Conservation (phyloP, 2,888 invertebrate genomes). For the Coleophora flavipennella region DNA sequence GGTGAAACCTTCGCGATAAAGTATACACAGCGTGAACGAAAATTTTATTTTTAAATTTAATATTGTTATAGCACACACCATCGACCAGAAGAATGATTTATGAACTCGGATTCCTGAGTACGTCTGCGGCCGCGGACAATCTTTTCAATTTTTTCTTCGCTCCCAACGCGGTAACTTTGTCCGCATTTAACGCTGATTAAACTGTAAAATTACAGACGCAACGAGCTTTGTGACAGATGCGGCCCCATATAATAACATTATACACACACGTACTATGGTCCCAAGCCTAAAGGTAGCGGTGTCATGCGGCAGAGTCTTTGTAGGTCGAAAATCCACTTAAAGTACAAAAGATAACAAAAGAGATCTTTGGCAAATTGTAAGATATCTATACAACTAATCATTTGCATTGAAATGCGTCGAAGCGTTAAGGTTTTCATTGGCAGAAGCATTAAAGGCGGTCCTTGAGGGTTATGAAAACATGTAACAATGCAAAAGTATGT, state of each 20-base stretch:
- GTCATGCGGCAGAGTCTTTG: conserved; percentile 56
- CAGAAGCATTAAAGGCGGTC: conserved; percentile 44
- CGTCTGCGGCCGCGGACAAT: conserved; percentile 36
- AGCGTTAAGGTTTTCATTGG: conserved; percentile 50
- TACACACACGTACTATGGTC: conserved; percentile 45
- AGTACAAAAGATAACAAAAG: conserved; percentile 57
- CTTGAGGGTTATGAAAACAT: conserved; percentile 67
- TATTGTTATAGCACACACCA: conserved; percentile 35
- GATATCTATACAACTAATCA: conserved; percentile 67
- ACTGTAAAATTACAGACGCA: conserved; percentile 69
- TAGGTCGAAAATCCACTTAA: conserved; percentile 61
- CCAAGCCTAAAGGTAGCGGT: conserved; percentile 41
- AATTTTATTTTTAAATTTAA: no score
- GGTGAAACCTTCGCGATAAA: no score
- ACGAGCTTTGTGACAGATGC: conserved; percentile 68
- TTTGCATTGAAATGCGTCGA: conserved; percentile 54
- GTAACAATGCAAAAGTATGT: conserved; percentile 39
- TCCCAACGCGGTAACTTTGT: conserved; percentile 49
- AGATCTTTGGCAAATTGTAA: conserved; percentile 69
- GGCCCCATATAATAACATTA: conserved; percentile 67
- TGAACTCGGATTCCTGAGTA: conserved; percentile 45
- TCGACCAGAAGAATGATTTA: conserved; percentile 59
- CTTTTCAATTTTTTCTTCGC: conserved; percentile 38
- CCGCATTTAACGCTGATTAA: conserved; percentile 72
- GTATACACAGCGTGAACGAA: no score